Conservation (phyloP, 2,113 vertebrate genomes). For the Gallinago undulata region DNA sequence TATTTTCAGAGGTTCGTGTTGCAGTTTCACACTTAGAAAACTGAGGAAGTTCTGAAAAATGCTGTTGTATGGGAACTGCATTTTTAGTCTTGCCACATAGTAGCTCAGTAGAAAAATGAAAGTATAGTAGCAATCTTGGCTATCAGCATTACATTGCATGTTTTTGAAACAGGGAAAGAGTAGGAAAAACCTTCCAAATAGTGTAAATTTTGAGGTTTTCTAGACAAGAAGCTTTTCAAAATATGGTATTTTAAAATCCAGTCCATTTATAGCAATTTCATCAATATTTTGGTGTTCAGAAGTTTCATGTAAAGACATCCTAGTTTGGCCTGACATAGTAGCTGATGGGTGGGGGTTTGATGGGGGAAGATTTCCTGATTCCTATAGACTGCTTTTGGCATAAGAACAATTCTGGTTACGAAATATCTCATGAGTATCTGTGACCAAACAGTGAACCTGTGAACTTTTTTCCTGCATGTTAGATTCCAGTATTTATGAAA, state of each 20-base stretch:
- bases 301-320: neutral
- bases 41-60: neutral
- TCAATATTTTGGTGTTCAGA: neutral
- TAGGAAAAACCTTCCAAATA: neutral
- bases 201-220: neutral
- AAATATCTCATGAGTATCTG: neutral
- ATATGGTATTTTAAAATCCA: neutral
- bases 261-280: neutral
- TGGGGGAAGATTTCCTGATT: neutral
- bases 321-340: neutral
- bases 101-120: neutral
- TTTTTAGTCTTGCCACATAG: neutral
- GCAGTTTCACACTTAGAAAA: neutral
- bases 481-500: slow-evolving; percentile 19
- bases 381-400: neutral
- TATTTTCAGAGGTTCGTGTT: neutral
- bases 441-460: slow-evolving; percentile 25
- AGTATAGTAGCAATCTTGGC: neutral
- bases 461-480: neutral
- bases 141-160: neutral
- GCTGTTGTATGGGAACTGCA: neutral
- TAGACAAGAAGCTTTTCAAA: neutral
- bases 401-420: neutral
- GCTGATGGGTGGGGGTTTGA: neutral
- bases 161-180: neutral